Base-by-base conservation (phyloP, 2,113 vertebrate species). In the Pituophis catenifer region DNA sequence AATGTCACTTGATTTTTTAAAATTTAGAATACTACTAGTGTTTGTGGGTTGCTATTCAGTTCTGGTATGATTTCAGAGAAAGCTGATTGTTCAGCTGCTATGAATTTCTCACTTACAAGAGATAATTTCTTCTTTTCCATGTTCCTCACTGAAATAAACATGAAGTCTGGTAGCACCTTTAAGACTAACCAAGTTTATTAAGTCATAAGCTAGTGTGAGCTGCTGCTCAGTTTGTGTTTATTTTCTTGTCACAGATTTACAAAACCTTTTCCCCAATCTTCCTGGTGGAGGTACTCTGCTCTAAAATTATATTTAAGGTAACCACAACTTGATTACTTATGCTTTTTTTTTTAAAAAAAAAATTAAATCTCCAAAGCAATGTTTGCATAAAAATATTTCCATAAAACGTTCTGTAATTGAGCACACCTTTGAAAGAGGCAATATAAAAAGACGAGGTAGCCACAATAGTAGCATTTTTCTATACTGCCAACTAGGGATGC, bases 391-490 rank as follows among this genome's bases (percentile, higher is more conserved):
- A 85, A 13, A 19, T 48, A 7, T 29, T 93, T 93, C 90, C 92
- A 52, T 88, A 96, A 94, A 95, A 93, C 29, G 2, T 86, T 86
- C 70, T 93, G 23, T 85, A 94, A 59, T 90, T 94, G 92, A 89
- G 89, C 59, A 91, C 93, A 62, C 13, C 92, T 96, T 96, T 19
- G 88, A 89, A 95, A 91, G 88, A 95, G 92, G 65, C 58, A 70
- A 50, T 94, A 93, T 94, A 44, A 94, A 96, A 94, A 93, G 62
- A 95, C 57, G 85, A 59, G 26, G 94, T 70, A 75, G n/a, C 94
- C 11, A 90, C 94, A 95, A 95, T 96, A 96, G 95, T 96, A 96
- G 91, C 92, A 92, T 95, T 96, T 96, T 91, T 92, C 44, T 86
- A 59, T 95, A 38, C 91, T 96, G 95, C 96, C 95, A 94, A 96